Conservation (phyloP, 2,113 vertebrate species). For the Triplophysa rosa region DNA sequence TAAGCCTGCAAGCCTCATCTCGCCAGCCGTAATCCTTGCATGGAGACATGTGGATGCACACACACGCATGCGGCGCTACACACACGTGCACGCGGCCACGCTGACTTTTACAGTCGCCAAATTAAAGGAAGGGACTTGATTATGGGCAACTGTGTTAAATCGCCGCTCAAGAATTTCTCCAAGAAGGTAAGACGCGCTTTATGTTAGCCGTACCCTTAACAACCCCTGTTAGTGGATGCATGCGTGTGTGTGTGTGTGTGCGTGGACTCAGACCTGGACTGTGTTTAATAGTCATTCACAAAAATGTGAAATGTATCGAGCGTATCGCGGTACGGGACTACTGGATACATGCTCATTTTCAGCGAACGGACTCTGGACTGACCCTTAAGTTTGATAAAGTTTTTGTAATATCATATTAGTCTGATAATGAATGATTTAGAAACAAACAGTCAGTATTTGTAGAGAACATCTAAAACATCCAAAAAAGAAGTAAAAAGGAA, state of each 20-base stretch:
- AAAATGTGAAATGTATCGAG: neutral
- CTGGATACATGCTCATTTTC: neutral
- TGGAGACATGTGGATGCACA: slow-evolving; percentile 58
- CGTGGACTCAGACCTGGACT: slow-evolving; percentile 16
- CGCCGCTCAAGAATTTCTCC: slow-evolving; percentile 90
- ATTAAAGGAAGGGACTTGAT: slow-evolving; percentile 67
- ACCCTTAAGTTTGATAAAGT: neutral
- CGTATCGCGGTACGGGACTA: neutral
- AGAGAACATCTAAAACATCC: neutral
- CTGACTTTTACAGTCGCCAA: slow-evolving; percentile 57
- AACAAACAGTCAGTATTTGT: neutral
- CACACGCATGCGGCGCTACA: slow-evolving; percentile 59
- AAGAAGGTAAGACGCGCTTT: slow-evolving; percentile 87
- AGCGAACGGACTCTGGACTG: neutral
- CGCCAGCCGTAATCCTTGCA: slow-evolving; percentile 72
- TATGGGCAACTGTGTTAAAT: slow-evolving; percentile 99
- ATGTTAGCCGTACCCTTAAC: neutral
- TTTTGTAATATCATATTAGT: too few relatives aligned
- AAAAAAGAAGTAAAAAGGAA: neutral
- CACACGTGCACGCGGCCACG: slow-evolving; percentile 56
- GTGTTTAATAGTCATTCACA: neutral
- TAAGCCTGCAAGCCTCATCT: slow-evolving; percentile 61
- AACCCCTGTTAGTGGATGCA: slow-evolving; percentile 17
- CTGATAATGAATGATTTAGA: neutral
- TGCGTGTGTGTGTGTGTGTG: slow-evolving; percentile 24